Conservation (phyloP, 1,140 invertebrate species). For the Rhopalosiphum maidis region DNA sequence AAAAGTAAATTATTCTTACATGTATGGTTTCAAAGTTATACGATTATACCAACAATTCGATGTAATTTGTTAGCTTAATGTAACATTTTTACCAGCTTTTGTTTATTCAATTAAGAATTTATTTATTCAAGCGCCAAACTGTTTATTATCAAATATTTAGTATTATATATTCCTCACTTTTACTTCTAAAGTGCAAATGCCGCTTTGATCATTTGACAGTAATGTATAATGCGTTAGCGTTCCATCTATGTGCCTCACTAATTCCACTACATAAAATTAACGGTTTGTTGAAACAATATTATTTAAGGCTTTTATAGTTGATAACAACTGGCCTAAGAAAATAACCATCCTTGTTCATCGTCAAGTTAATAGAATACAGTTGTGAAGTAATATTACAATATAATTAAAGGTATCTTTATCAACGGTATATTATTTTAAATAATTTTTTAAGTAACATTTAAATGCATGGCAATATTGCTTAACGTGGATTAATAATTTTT, state of each 20-base stretch:
- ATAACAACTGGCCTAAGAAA: background rate
- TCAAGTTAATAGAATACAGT: background rate
- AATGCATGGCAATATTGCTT: background rate
- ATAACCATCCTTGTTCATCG: background rate
- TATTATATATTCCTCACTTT: background rate
- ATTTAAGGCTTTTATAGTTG: background rate
- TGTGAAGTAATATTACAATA: background rate
- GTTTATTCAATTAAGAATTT: background rate
- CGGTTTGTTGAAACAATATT: background rate
- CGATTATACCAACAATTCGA: background rate
- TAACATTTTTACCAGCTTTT: background rate
- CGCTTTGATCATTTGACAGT: background rate
- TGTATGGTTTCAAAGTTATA: background rate
- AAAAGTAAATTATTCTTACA: background rate
- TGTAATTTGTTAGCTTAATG: background rate
- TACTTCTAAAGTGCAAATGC: background rate
- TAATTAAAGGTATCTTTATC: background rate
- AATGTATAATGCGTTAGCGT: background rate
- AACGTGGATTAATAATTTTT: too few relatives aligned
- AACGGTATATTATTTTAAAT: background rate
- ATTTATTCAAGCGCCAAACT: background rate
- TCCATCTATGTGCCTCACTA: background rate
- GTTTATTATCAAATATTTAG: background rate
- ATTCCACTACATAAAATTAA: background rate
- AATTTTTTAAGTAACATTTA: background rate